Evolutionary conservation across 2,113 vertebrate species (phyloP).

Genomic region (Passer domesticus): DNA sequence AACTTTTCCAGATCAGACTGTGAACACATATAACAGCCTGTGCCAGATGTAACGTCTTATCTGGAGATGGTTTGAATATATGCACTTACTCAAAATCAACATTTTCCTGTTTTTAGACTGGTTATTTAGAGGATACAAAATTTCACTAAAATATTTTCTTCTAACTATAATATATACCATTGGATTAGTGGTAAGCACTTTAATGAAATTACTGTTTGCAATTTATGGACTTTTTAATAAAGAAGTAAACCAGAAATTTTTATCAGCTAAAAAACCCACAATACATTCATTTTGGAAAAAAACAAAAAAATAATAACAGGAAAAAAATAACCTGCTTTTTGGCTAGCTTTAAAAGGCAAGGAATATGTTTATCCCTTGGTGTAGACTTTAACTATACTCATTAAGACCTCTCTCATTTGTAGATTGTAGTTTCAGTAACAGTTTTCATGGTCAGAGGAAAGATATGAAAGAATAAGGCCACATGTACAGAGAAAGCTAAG

Average conservation of each 20-base stretch:
- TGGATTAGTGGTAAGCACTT: background rate
- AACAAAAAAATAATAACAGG: background rate
- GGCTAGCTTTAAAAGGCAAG: background rate
- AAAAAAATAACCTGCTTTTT: background rate
- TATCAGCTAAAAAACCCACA: background rate
- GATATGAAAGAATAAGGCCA: background rate
- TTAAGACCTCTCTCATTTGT: background rate
- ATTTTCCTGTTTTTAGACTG: background rate
- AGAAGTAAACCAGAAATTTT: background rate
- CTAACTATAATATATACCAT: background rate
- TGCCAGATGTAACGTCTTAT: background rate
- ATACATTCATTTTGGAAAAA: background rate
- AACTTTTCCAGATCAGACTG: background rate
- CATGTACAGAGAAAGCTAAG: background rate
- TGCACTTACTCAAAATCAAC: background rate
- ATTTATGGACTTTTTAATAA: background rate
- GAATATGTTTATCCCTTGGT: background rate
- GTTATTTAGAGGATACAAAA: background rate
- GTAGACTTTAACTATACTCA: background rate
- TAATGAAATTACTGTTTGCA: background rate
- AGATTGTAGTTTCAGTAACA: background rate
- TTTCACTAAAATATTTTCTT: background rate
- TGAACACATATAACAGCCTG: background rate
- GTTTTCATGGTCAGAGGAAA: slow-evolving; percentile 19
- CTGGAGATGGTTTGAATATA: background rate